phyloP scores from a whole-genome alignment of 2,888 invertebrate genomes.

The Drosophila histrio region DNA sequence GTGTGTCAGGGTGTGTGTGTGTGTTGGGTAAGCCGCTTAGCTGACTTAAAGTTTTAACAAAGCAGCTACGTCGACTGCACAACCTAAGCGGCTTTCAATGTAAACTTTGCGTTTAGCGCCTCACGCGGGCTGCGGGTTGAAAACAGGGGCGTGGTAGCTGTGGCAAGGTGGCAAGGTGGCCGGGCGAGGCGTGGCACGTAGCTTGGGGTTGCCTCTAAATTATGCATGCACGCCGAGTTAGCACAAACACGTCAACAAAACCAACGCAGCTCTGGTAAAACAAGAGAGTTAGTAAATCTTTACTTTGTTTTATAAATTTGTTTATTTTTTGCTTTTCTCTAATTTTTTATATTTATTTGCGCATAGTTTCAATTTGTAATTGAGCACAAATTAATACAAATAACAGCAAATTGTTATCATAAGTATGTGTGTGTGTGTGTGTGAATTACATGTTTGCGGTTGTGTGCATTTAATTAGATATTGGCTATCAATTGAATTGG shows the following conservation, averaged over 20 bases:
- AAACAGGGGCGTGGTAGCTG: background rate
- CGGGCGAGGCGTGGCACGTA: conserved; percentile 10
- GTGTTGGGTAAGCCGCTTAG: conserved; percentile 69
- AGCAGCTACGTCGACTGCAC: conserved; percentile 53
- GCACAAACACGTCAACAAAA: conserved; percentile 57
- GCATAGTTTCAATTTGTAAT: conserved; percentile 44
- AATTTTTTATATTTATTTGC: background rate
- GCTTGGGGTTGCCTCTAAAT: conserved; percentile 33
- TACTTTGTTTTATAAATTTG: background rate
- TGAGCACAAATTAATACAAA: conserved; percentile 51
- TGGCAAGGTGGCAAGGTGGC: background rate
- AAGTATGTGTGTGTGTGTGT: background rate
- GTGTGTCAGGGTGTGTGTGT: background rate
- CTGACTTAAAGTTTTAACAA: conserved; percentile 79
- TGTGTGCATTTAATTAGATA: conserved; percentile 69
- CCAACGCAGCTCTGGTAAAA: conserved; percentile 14
- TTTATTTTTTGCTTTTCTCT: background rate
- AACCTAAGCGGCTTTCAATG: conserved; percentile 75
- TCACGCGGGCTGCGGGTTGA: conserved; percentile 8
- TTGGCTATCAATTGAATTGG: conserved; percentile 63
- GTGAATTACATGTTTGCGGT: conserved; percentile 41
- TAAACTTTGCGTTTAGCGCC: conserved; percentile 65
- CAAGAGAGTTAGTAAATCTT: background rate
- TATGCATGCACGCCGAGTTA: conserved; percentile 59
- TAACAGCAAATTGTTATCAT: conserved; percentile 53